Evolutionary conservation across 2,888 invertebrate species (phyloP).

Genomic region (Orthonevra nobilis): DNA sequence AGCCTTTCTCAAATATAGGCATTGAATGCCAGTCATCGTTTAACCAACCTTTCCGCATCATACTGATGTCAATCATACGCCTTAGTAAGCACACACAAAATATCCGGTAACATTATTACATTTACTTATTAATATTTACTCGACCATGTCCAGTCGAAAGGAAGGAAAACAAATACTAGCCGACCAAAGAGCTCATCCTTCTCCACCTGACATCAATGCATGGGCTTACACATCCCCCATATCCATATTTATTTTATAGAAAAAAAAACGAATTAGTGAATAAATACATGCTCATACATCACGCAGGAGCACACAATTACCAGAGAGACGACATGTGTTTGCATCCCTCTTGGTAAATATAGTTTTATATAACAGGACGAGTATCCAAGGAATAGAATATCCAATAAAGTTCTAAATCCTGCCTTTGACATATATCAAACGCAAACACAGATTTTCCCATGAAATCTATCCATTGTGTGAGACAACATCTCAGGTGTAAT

Average conservation of each 20-base stretch:
- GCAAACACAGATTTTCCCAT: neutral
- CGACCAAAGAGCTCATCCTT: conserved; percentile 4
- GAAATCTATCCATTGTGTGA: too few relatives aligned
- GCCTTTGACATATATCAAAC: conserved; percentile 19
- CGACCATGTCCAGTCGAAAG: neutral
- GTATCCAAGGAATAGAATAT: conserved; percentile 9
- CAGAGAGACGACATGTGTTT: neutral
- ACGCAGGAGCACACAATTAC: too few relatives aligned
- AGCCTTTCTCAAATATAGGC: too few relatives aligned
- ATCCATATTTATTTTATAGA: neutral
- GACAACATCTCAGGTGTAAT: too few relatives aligned
- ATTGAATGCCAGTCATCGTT: too few relatives aligned
- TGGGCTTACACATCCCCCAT: neutral
- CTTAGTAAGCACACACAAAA: conserved; percentile 10
- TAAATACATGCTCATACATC: too few relatives aligned
- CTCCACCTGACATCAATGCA: neutral
- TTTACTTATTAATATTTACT: conserved; percentile 27
- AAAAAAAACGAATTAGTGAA: neutral
- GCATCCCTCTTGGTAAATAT: neutral
- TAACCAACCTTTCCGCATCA: too few relatives aligned
- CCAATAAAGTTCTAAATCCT: conserved; percentile 6
- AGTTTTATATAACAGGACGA: too few relatives aligned
- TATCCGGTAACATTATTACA: conserved; percentile 24
- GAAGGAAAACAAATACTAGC: neutral
- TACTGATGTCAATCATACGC: conserved; percentile 18